Conservation (phyloP, 2,113 vertebrate species). For the Crotalus helleri region DNA sequence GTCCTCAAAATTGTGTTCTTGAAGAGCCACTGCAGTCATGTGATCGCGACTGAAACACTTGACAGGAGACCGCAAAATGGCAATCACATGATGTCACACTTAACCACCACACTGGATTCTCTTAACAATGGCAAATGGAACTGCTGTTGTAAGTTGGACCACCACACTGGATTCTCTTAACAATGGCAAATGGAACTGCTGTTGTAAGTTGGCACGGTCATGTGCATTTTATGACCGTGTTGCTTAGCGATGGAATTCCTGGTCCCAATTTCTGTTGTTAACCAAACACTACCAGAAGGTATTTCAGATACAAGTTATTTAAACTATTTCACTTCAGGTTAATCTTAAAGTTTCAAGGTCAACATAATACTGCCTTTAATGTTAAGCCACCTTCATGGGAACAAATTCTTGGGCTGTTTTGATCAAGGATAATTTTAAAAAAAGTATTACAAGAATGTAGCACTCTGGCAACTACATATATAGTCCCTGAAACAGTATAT, state of each 20-base stretch:
- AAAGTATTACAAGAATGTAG: not conserved
- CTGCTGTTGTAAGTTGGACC: not conserved
- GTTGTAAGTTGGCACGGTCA: not conserved
- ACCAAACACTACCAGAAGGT: not conserved
- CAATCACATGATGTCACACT: not conserved
- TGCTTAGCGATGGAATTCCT: not conserved
- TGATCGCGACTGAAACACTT: not conserved
- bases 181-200: not conserved
- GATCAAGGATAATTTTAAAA: not conserved
- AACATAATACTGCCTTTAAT: not conserved
- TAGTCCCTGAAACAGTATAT: not conserved
- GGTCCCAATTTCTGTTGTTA: not conserved
- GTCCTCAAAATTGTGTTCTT: not conserved
- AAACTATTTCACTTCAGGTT: not conserved
- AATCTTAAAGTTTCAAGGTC: not conserved
- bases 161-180: not conserved
- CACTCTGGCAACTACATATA: not conserved
- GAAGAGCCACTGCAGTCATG: not conserved
- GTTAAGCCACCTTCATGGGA: not conserved
- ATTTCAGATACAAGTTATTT: not conserved
- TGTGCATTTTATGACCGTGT: not conserved
- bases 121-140: not conserved
- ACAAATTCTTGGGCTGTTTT: constrained; percentile 1
- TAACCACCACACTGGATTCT: not conserved
- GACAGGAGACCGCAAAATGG: not conserved